Evolutionary conservation across 2,888 invertebrate species (phyloP), one percentile per base, ranked within the genome.

Genomic region (Philopedon plagiatum): DNA sequence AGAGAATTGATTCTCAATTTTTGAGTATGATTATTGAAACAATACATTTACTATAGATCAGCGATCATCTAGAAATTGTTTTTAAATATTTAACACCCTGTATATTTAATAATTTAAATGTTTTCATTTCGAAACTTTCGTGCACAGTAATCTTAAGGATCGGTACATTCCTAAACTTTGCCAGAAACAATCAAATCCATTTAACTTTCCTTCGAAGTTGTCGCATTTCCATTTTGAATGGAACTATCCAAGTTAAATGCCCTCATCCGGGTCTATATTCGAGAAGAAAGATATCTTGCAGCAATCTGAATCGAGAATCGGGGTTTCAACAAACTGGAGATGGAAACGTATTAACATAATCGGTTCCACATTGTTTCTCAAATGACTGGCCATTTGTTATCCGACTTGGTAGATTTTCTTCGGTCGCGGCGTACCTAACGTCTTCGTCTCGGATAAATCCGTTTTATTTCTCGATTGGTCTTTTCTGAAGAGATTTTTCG

Each of bases 281-380:
- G 7, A 19, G 19, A 18, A 57, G 57, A 19, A 57, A 18, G 60
- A 60, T 60, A 60, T 60, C 41, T 23, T 11, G n/a, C 23, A 11
- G 21, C 39, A 19, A 41, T 60, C 60, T 41, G 41, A 41, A 41
- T 60, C 41, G 39, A 41, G 23, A 60, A 60, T 60, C 37, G n/a
- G 13, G 39, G 60, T 41, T 23, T 39, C 39, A 21, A 39, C 39
- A 26, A 41, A 60, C n/a, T 60, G n/a, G 37, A 21, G 60, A 60
- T 60, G 26, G 21, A 41, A 60, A 41, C 41, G 44, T 60, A 41
- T 41, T 60, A 41, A 39, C 39, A 41, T 39, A n/a, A 39, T 39
- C 39, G 39, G 5, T 60, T 23, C 23, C 19, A 15, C 41, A 60
- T 41, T 44, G 41, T 60, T 60, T 60, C 60, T 60, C 23, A 23